Percentiles rank a stretch among this genome's conserved stretches.
Conservation (phyloP, 2,888 invertebrate genomes). For the Augochlorella aurata region DNA sequence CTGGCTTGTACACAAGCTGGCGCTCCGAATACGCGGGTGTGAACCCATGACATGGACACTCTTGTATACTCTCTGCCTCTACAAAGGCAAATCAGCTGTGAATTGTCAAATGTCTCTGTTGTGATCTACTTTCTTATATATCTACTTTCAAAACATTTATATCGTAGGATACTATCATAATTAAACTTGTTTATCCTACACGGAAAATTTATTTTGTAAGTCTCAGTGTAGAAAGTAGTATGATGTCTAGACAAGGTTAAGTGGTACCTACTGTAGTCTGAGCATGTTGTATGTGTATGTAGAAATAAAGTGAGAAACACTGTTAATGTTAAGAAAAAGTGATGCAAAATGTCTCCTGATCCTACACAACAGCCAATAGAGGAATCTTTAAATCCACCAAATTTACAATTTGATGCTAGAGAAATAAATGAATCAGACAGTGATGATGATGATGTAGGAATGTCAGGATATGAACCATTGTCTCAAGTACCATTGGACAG, state of each 20-base stretch:
- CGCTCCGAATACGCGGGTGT: too few relatives aligned
- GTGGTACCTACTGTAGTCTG: not conserved
- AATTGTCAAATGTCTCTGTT: conserved; percentile 42
- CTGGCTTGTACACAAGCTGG: too few relatives aligned
- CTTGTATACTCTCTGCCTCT: too few relatives aligned
- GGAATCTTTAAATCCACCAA: conserved; percentile 71
- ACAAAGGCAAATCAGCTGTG: conserved; percentile 44
- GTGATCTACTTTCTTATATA: not conserved
- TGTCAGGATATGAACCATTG: conserved; percentile 74
- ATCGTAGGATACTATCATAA: not conserved
- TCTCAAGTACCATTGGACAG: conserved; percentile 74
- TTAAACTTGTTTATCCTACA: not conserved
- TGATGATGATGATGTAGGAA: conserved; percentile 75
- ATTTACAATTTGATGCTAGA: conserved; percentile 63
- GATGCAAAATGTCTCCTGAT: conserved; percentile 76
- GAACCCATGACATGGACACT: too few relatives aligned
- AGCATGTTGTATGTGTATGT: conserved; percentile 8
- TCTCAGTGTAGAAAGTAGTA: not conserved
- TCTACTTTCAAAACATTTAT: conserved; percentile 9
- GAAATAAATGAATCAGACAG: conserved; percentile 75
- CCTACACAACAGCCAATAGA: conserved; percentile 77
- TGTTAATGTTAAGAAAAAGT: conserved; percentile 14
- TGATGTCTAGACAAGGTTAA: conserved; percentile 31
- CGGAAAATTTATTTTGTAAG: not conserved
- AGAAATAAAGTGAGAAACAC: not conserved